Conservation (phyloP, 2,888 invertebrate species). For the Ganaspis brasiliensis region DNA sequence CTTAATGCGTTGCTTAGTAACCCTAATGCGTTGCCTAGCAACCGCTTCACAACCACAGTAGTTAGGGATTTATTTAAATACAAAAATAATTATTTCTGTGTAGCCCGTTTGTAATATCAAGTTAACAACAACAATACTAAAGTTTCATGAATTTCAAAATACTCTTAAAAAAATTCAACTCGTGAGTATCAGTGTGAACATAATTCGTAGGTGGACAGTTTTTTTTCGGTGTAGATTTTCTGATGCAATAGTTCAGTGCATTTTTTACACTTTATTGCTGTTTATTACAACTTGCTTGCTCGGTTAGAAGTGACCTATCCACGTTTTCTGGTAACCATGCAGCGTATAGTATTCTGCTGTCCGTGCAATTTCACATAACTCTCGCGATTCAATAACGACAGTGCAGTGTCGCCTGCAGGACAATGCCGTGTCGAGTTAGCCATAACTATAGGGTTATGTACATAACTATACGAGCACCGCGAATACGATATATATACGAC, state of each 20-base stretch:
- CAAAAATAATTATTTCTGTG: too few species aligned
- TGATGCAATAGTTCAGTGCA: not conserved
- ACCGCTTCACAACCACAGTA: too few species aligned
- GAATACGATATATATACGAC: constrained; percentile 31
- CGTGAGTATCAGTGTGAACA: too few species aligned
- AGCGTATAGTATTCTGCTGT: constrained; percentile 5
- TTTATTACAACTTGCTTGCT: not conserved
- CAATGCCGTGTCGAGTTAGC: constrained; percentile 54
- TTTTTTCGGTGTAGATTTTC: too few species aligned
- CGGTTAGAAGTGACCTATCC: not conserved
- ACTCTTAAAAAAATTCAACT: too few species aligned
- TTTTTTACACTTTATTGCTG: not conserved
- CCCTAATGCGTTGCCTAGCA: too few species aligned
- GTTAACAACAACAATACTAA: too few species aligned
- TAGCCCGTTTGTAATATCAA: too few species aligned
- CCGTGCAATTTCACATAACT: constrained; percentile 54
- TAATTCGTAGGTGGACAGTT: too few species aligned
- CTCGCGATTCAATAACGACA: constrained; percentile 61
- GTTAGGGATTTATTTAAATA: too few species aligned
- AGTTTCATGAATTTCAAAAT: too few species aligned
- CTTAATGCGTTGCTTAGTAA: too few species aligned
- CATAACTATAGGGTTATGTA: constrained; percentile 41
- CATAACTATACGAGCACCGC: constrained; percentile 25
- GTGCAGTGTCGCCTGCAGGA: constrained; percentile 59
- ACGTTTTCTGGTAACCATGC: constrained; percentile 23